Percentiles rank a stretch among this genome's conserved stretches.
Conservation (phyloP, 2,113 vertebrate genomes). For the Panthera leo region DNA sequence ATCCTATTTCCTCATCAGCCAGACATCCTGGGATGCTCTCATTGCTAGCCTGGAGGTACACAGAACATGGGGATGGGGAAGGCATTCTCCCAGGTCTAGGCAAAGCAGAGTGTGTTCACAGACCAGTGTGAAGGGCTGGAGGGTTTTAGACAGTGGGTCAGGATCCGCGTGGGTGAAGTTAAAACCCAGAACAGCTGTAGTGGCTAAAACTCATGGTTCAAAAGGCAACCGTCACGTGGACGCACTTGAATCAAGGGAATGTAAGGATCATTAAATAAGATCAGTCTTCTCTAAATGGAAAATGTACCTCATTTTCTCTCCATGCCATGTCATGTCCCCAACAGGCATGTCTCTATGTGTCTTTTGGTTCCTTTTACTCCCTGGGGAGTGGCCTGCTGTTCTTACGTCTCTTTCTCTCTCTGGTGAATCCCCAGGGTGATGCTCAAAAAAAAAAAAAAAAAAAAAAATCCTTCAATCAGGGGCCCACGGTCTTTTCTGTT, state of each 20-base stretch:
- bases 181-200: not conserved
- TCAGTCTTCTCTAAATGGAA: constrained; percentile 6
- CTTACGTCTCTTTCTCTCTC: not conserved
- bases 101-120: not conserved
- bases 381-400: not conserved
- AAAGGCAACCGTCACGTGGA: not conserved
- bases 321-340: too few relatives aligned
- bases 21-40: not conserved
- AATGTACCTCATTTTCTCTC: not conserved
- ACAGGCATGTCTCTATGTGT: not conserved
- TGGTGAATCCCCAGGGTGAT: not conserved
- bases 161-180: not conserved
- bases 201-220: not conserved
- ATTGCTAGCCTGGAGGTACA: not conserved
- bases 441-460: not conserved
- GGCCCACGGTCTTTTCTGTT: not conserved
- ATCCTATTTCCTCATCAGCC: not conserved
- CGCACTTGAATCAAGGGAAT: not conserved
- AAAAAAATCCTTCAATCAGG: constrained; percentile 4
- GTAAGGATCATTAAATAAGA: not conserved
- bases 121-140: not conserved
- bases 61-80: not conserved
- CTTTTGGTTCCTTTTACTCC: not conserved
- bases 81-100: not conserved
- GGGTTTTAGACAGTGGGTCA: not conserved